A percentile compares a stretch with the other conserved stretches of the same genome.
phyloP scores from a whole-genome alignment of 2,888 invertebrate genomes.

The Selenia dentaria region DNA sequence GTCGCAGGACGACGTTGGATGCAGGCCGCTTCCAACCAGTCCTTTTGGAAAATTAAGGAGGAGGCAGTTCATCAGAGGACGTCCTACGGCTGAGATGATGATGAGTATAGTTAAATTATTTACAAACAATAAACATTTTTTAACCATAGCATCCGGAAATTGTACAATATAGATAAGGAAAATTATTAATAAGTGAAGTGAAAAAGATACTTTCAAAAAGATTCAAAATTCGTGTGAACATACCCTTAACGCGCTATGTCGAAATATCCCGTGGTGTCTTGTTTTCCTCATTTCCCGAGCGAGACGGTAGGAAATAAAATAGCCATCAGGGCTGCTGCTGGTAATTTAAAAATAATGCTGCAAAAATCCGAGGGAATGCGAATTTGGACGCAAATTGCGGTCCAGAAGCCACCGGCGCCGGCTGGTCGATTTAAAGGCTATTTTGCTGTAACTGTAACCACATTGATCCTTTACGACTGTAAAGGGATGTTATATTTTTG shows the following conservation, averaged over 20 bases:
- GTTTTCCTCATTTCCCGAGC: slow-evolving; percentile 73
- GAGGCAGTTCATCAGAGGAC: no score
- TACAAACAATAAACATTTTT: no score
- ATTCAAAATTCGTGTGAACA: slow-evolving; percentile 2
- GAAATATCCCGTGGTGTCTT: slow-evolving; percentile 65
- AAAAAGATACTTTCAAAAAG: no score
- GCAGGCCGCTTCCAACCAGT: no score
- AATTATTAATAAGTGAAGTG: no score
- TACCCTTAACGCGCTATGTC: slow-evolving; percentile 42
- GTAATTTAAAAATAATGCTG: slow-evolving; percentile 80
- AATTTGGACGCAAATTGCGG: slow-evolving; percentile 69
- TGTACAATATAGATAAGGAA: no score
- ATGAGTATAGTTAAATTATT: no score
- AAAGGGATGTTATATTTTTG: slow-evolving; percentile 16
- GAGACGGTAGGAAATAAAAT: slow-evolving; percentile 74
- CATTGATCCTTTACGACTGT: slow-evolving; percentile 30
- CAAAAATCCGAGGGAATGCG: slow-evolving; percentile 70
- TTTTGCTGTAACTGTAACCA: slow-evolving; percentile 31
- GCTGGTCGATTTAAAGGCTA: slow-evolving; percentile 30
- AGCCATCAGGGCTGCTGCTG: slow-evolving; percentile 70
- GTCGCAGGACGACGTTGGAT: no score
- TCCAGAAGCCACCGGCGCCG: slow-evolving; percentile 52
- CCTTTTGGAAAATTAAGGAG: no score
- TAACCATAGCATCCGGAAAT: no score
- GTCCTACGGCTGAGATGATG: no score